Evolutionary conservation across 2,113 vertebrate species (phyloP).

Genomic region (Erythrocercus mccallii): DNA sequence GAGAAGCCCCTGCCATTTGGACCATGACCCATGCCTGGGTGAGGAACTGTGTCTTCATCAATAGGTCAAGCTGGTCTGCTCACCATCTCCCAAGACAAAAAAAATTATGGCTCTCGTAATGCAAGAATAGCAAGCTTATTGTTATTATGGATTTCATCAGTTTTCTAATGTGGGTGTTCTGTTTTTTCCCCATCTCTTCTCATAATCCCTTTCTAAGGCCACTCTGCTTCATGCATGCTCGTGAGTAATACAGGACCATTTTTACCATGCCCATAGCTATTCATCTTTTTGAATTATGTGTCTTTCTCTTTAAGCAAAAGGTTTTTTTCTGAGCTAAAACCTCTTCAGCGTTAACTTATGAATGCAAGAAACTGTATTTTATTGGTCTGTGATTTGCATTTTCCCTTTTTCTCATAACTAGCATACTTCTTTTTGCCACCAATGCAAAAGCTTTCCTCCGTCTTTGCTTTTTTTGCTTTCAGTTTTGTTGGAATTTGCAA

Average conservation of each 20-base stretch:
- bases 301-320: background rate
- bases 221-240: background rate
- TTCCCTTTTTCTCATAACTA: background rate
- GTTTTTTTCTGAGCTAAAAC: background rate
- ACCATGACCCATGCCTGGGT: accelerated
- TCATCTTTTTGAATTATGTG: background rate
- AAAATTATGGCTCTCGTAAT: background rate
- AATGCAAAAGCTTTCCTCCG: background rate
- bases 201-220: background rate
- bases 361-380: background rate
- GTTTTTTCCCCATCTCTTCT: background rate
- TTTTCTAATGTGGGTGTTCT: background rate
- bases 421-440: background rate
- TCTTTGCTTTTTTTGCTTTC: background rate
- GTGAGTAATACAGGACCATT: background rate
- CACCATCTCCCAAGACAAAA: background rate
- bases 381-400: background rate
- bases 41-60: background rate
- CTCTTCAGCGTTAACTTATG: background rate
- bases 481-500: background rate
- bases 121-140: background rate
- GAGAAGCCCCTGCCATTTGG: background rate
- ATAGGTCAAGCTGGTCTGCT: background rate
- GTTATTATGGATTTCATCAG: background rate
- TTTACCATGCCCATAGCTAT: background rate